These are phyloP conservation scores for Dryococelus australis DNA, from an alignment of 2,888 invertebrate species.

Conservation along the genomic window DNA sequence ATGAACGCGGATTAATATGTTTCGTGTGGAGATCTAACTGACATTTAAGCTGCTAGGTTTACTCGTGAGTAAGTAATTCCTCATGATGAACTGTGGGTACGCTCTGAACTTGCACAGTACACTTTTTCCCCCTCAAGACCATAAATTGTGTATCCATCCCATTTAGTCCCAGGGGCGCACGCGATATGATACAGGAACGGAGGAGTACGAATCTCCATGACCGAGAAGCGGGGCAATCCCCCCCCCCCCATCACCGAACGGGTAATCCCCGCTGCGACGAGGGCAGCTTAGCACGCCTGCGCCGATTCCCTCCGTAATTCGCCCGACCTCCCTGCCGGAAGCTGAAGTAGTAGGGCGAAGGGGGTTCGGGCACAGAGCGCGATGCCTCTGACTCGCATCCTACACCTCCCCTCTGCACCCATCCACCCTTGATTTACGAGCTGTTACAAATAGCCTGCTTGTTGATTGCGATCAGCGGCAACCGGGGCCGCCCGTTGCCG, in stretches of 20 bases:
- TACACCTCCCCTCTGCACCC: not conserved
- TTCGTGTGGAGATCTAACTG: too few species aligned
- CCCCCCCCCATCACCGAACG: not conserved
- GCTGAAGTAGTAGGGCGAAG: not conserved
- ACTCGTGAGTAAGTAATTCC: too few species aligned
- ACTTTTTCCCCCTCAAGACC: not conserved
- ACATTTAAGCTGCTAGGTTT: too few species aligned
- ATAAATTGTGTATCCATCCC: slow-evolving; percentile 6
- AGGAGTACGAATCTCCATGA: not conserved
- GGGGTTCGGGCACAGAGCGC: not conserved
- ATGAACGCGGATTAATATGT: too few species aligned
- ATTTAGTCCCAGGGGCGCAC: not conserved
- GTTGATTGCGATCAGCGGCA: slow-evolving; percentile 3
- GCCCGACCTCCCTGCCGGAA: not conserved
- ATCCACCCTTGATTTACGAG: not conserved
- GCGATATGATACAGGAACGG: not conserved
- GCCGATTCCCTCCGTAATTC: not conserved
- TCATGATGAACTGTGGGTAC: not conserved
- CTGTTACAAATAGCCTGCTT: slow-evolving; percentile 16
- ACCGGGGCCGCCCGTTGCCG: not conserved
- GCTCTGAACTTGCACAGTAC: not conserved
- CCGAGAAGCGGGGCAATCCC: too few species aligned
- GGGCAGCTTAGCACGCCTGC: not conserved
- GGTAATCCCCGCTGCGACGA: not conserved
- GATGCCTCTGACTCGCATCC: not conserved